phyloP scores from a whole-genome alignment of 2,113 vertebrate species.

The Eurystomus gularis region DNA sequence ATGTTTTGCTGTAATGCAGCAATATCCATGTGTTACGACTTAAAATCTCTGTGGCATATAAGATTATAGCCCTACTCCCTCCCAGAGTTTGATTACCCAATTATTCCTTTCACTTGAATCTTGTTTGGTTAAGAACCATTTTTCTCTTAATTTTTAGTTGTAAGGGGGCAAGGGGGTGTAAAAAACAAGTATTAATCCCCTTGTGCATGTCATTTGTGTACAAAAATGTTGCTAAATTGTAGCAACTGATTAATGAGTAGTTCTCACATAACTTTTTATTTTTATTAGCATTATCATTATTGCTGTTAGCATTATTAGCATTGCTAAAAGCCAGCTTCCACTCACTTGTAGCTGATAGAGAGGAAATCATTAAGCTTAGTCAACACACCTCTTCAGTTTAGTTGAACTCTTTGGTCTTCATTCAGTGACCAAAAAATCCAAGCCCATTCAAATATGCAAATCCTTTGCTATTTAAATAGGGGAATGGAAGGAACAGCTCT shows the following conservation, averaged over 20 bases:
- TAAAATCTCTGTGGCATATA: background rate
- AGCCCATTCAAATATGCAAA: background rate
- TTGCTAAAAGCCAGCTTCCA: background rate
- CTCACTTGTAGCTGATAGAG: background rate
- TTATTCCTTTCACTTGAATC: background rate
- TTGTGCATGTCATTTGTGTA: background rate
- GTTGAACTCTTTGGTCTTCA: background rate
- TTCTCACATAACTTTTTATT: background rate
- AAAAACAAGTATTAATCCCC: background rate
- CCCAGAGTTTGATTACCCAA: accelerated
- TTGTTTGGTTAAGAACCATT: background rate
- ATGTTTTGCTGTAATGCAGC: background rate
- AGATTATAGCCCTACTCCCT: background rate
- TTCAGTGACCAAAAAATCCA: background rate
- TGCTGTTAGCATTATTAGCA: background rate
- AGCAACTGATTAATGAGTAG: background rate
- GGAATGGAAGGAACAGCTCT: background rate
- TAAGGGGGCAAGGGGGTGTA: too few species aligned
- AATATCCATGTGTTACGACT: background rate
- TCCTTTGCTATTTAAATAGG: background rate
- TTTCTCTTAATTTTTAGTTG: background rate
- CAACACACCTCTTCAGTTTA: background rate
- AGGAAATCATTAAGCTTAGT: background rate
- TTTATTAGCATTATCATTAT: background rate
- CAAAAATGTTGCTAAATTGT: background rate